Evolutionary conservation across 1,140 invertebrate genomes (phyloP).

Genomic region (Meloidogyne hapla): DNA sequence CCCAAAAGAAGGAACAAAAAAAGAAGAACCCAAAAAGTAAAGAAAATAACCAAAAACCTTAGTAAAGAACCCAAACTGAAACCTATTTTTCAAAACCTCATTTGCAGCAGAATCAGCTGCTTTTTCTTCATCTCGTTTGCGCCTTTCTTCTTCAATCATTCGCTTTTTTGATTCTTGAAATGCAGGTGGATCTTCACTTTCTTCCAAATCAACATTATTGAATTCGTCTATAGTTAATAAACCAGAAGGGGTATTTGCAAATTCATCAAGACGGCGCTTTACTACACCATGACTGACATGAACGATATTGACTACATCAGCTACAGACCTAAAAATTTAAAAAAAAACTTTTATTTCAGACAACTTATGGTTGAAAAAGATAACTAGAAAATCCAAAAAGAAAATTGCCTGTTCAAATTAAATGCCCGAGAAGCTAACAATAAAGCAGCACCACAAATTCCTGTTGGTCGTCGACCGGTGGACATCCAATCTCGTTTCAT

Average conservation of each 20-base stretch:
- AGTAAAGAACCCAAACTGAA: too few relatives aligned
- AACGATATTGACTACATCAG: slow-evolving; percentile 83
- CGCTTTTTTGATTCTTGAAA: slow-evolving; percentile 49
- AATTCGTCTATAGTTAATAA: slow-evolving; percentile 90
- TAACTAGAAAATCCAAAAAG: background rate
- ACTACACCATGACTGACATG: slow-evolving; percentile 61
- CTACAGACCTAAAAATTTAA: slow-evolving; percentile 69
- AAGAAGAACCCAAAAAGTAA: too few relatives aligned
- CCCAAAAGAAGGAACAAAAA: too few relatives aligned
- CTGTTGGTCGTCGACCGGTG: slow-evolving; percentile 88
- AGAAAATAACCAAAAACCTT: too few relatives aligned
- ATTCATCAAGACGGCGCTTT: slow-evolving; percentile 78
- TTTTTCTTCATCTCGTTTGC: slow-evolving; percentile 49
- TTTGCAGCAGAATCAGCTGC: slow-evolving; percentile 46
- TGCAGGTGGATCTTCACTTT: slow-evolving; percentile 60
- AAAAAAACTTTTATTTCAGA: too few relatives aligned
- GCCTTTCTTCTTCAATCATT: slow-evolving; percentile 26
- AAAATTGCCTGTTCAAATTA: slow-evolving; percentile 73
- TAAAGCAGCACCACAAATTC: slow-evolving; percentile 87
- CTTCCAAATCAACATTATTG: slow-evolving; percentile 82
- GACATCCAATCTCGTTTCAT: slow-evolving; percentile 98
- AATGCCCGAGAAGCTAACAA: slow-evolving; percentile 88
- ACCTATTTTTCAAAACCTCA: slow-evolving; percentile 43
- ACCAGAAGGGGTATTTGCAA: slow-evolving; percentile 88
- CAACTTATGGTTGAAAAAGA: too few relatives aligned